Conservation (phyloP, 2,797 vertebrate species). For the Poecile montanus region DNA sequence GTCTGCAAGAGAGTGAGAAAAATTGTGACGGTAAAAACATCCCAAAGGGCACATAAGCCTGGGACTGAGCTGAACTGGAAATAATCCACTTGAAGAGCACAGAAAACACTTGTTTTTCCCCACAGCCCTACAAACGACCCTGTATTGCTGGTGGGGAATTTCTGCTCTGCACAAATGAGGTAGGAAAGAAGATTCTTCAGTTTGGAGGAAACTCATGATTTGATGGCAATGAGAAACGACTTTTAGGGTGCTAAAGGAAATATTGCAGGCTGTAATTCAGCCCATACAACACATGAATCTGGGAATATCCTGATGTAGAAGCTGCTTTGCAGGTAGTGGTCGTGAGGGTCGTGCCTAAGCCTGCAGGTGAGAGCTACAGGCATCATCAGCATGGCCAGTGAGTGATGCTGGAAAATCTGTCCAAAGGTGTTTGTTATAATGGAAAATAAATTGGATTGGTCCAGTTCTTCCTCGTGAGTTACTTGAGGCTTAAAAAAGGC, state of each 20-base stretch:
- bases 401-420: background rate
- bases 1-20: background rate
- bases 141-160: background rate
- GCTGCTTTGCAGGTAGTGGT: background rate
- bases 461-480: background rate
- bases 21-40: background rate
- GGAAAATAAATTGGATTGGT: background rate
- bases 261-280: background rate
- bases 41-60: background rate
- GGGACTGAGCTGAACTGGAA: background rate
- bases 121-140: background rate
- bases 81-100: background rate
- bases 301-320: background rate
- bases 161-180: fast-evolving
- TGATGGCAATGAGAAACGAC: background rate
- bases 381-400: background rate
- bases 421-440: background rate
- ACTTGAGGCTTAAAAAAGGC: slow-evolving; percentile 3
- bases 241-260: background rate
- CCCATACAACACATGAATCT: fast-evolving
- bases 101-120: background rate
- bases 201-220: background rate
- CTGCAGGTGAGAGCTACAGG: background rate
- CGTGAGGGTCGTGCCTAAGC: background rate
- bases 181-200: background rate